Conservation (phyloP, 2,888 invertebrate species). For the Lypha dubia region DNA sequence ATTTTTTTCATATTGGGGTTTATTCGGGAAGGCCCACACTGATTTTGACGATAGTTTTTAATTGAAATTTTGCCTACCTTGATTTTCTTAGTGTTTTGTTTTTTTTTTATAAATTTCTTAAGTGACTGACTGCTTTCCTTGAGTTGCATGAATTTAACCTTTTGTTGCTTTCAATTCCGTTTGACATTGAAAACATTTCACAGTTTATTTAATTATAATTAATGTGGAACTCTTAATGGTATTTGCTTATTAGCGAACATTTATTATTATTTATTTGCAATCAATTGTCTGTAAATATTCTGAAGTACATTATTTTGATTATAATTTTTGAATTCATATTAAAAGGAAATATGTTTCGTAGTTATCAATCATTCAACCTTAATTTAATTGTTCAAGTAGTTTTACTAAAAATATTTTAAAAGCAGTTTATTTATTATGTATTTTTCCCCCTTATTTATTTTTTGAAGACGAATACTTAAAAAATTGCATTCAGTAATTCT, state of each 20-base stretch:
- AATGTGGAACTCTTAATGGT: background rate
- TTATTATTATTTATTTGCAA: conserved; percentile 43
- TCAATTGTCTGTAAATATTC: conserved; percentile 36
- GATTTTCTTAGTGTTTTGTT: no score
- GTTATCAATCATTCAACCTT: conserved; percentile 51
- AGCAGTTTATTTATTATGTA: conserved; percentile 23
- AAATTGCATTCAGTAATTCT: conserved; percentile 60
- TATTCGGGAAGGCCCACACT: no score
- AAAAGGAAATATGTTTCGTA: conserved; percentile 9
- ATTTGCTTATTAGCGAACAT: conserved; percentile 23
- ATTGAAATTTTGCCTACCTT: no score
- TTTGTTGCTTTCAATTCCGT: background rate
- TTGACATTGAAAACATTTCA: background rate
- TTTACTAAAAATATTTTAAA: conserved; percentile 29
- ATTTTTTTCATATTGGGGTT: background rate
- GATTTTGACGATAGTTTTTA: no score
- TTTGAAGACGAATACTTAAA: background rate
- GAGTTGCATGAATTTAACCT: background rate
- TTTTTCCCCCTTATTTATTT: background rate
- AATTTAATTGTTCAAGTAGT: conserved; percentile 64
- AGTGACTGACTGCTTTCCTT: background rate
- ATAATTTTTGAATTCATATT: background rate
- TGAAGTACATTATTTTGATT: conserved; percentile 46
- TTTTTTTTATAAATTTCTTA: background rate
- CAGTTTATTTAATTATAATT: conserved; percentile 17